Evolutionary conservation across 2,797 vertebrate genomes (phyloP), one percentile per base, ranked within the genome.

Genomic region (Smutsia gigantea): DNA sequence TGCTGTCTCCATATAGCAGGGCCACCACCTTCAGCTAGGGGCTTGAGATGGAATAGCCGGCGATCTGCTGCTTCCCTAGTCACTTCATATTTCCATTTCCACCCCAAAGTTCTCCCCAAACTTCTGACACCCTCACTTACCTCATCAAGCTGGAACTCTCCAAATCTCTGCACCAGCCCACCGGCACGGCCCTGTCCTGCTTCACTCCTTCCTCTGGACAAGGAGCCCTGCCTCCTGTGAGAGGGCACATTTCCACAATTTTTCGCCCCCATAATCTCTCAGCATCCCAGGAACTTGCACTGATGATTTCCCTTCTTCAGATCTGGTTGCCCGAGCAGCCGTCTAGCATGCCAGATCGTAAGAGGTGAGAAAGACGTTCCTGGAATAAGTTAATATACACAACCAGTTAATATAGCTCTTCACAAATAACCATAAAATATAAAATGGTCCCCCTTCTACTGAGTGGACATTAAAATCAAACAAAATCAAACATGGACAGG

Each of bases 391-490:
- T 89, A 53, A 14, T 68, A 19, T 42, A 85, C 72, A 85, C 14
- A 61, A 34, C 27, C 29, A n/a, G 21, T 79, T 66, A 82, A 90
- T 57, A 75, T 19, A 72, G 42, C n/a, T 64, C 94, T 91, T 78
- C 31, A 71, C 25, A 17, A 63, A 49, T 68, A 82, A 53, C 4
- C 27, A 39, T 93, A 34, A 61, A 81, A 15, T 66, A 51, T 27
- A 77, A 63, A 53, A 23, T 63, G 42, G 5, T 23, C 31, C 15
- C n/a, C 66, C 3, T n/a, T 8, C 4, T 92, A 75, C 4, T 2
- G 3, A 78, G 51, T 61, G 29, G 27, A 96, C 86, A 92, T 57
- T 39, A 63, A 95, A 97, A 34, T 5, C 31, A 87, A 92, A 86
- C 8, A 25, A 90, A 88, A 68, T 0, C 46, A 46, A 53, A 55